A percentile compares a stretch with the other conserved stretches of the same genome.
Evolutionary conservation across 1,140 invertebrate genomes (phyloP).

Genomic region (Antheraea pernyi): DNA sequence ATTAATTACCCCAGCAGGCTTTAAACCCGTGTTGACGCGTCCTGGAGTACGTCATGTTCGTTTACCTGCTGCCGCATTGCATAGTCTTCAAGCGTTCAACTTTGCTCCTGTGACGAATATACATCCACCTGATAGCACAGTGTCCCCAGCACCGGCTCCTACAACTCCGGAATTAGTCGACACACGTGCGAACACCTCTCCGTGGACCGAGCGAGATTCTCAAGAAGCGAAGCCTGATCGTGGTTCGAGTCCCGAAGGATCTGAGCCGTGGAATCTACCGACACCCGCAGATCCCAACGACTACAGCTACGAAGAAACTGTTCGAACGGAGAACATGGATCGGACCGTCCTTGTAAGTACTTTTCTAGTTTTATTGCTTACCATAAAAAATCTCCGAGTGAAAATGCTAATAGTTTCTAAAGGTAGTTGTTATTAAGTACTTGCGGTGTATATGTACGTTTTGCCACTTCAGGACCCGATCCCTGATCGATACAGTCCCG

Average conservation of each 20-base stretch:
- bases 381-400: too few relatives aligned
- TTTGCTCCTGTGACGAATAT: constrained; percentile 47
- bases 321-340: constrained; percentile 60
- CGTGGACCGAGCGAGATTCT: constrained; percentile 52
- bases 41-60: constrained; percentile 72
- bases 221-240: constrained; percentile 58
- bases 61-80: constrained; percentile 69
- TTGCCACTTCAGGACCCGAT: constrained; percentile 74
- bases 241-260: constrained; percentile 53
- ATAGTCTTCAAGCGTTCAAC: constrained; percentile 74
- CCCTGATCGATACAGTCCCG: constrained; percentile 76
- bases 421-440: constrained; percentile 1
- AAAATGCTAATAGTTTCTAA: not conserved
- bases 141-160: constrained; percentile 38
- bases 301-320: constrained; percentile 70
- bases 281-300: constrained; percentile 49
- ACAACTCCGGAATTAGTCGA: constrained; percentile 59
- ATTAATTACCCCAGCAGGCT: constrained; percentile 69
- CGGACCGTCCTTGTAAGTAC: constrained; percentile 69
- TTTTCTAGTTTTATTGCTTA: not conserved
- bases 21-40: constrained; percentile 69
- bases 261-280: constrained; percentile 57
- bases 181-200: constrained; percentile 49
- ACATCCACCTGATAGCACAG: constrained; percentile 54
- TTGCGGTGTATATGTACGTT: constrained; percentile 50